Evolutionary conservation across 2,113 vertebrate genomes (phyloP).

Genomic region (Carassius carassius): DNA sequence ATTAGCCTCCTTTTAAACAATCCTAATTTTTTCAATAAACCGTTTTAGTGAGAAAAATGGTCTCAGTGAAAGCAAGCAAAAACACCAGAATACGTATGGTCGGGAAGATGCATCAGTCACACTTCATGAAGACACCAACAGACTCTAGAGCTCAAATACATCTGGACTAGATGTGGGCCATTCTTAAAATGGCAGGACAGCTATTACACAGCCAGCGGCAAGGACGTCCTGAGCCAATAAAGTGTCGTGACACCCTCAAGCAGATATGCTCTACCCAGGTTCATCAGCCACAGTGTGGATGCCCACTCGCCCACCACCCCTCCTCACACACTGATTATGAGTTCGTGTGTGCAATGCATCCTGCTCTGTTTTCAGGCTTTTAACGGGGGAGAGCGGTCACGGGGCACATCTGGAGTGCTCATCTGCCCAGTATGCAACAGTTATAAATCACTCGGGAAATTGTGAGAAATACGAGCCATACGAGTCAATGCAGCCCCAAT

Average conservation of each 20-base stretch:
- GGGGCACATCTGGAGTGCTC: constrained; percentile 59
- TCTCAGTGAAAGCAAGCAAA: neutral
- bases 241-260: neutral
- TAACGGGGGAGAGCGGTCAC: constrained; percentile 43
- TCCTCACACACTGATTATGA: constrained; percentile 12
- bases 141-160: neutral
- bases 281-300: neutral
- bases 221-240: neutral
- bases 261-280: neutral
- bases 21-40: neutral
- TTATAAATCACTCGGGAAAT: constrained; percentile 48
- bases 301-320: neutral
- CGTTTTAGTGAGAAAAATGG: too few relatives aligned
- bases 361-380: constrained; percentile 29
- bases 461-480: too few relatives aligned
- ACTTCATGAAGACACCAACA: neutral
- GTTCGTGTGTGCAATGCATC: neutral
- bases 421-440: constrained; percentile 53
- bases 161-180: neutral
- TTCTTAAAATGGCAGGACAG: constrained; percentile 8
- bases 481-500: constrained; percentile 12
- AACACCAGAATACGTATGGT: neutral
- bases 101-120: neutral
- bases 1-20: neutral
- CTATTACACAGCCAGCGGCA: constrained; percentile 15